Evolutionary conservation across 2,113 vertebrate genomes (phyloP).

Genomic region (Acrocephalus arundinaceus): DNA sequence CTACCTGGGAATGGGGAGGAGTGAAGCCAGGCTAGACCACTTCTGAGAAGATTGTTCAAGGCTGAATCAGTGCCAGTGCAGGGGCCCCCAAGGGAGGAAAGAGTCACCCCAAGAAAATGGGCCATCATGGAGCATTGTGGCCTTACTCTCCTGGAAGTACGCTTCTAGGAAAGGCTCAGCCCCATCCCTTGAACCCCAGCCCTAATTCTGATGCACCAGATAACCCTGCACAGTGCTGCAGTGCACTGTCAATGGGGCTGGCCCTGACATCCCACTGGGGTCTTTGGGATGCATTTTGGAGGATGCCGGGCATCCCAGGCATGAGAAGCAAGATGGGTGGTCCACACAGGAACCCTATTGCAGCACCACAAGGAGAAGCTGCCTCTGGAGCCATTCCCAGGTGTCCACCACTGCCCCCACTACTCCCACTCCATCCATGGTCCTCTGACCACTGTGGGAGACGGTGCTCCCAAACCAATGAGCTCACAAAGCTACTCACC

Average conservation of each 20-base stretch:
- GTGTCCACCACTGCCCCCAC: no score
- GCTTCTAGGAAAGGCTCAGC: neutral
- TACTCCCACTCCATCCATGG: neutral
- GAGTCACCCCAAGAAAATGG: accelerated
- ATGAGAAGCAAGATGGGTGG: accelerated
- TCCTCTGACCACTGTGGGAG: neutral
- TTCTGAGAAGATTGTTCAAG: neutral
- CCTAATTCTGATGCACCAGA: neutral
- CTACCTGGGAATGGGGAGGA: neutral
- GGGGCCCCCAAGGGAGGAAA: accelerated
- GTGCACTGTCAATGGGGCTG: neutral
- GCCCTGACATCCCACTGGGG: accelerated
- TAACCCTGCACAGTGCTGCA: accelerated
- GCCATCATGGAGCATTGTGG: neutral
- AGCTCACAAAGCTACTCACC: neutral
- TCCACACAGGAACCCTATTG: accelerated
- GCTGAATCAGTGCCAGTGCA: accelerated
- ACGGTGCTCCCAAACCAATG: neutral
- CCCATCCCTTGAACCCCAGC: neutral
- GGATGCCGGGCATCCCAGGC: neutral
- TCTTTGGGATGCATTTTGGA: neutral
- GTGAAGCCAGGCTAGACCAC: neutral
- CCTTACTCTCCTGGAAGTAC: neutral
- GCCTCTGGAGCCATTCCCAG: neutral
- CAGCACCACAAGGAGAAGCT: accelerated